Evolutionary conservation across 2,888 invertebrate species (phyloP), one percentile per base, ranked within the genome.

Genomic region (Lasioglossum pauxillum): DNA sequence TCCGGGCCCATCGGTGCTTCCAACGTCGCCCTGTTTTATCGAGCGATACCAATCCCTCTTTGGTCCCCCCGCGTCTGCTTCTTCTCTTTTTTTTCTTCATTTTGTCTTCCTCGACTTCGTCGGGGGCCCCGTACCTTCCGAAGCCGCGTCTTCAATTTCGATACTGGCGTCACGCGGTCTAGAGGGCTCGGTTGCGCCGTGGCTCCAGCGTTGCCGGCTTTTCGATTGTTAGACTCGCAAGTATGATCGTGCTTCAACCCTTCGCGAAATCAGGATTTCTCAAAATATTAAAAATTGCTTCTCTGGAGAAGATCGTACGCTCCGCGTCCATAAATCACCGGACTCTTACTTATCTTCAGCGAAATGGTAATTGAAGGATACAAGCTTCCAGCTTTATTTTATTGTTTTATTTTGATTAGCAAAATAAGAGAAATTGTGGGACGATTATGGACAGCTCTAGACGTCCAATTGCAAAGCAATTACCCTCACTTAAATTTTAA

Each of bases 151-250:
- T 91, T 91, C 92, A 92, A 91, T 93, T 89, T 86, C 90, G 91
- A 91, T 78, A 84, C 91, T 82, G 93, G 92, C 93, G 93, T 92
- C 93, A 92, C 85, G 93, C 93, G 92, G 93, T 93, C 93, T 93
- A 92, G 91, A 81, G 82, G 49, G 73, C 75, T 57, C 57, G 74
- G 69, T 44, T 67, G 35, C 41, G 31, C 77, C 79, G 75, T 64
- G 53, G 60, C 69, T 74, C 46, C 84, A 86, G 64, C 78, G 88
- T 89, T 86, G 88, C 80, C 83, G 79, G 75, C 16, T 86, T 86
- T 87, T 46, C 77, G 78, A 81, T n/a, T n/a, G 67, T 67, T 72
- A 74, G 85, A 82, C n/a, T 35, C 19, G 10, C 73, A 16, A 57
- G 73, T 8, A n/a, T 16, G 3, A 31, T 38, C 31, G 14, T 19